Conservation (phyloP, 2,888 invertebrate genomes). For the Lasioglossum zephyrum region DNA sequence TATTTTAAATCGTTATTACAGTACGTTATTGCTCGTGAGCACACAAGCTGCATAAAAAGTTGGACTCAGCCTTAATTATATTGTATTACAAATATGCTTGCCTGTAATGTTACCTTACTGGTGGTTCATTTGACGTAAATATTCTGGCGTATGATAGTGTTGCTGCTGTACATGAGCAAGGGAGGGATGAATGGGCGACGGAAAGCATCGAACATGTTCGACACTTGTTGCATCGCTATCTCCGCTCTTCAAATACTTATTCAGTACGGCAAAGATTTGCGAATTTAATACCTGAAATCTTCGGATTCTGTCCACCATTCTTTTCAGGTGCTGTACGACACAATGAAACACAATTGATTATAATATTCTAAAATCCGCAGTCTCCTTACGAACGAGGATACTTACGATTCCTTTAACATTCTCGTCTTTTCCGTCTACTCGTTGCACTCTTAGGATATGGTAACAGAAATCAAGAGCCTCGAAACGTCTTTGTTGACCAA, state of each 20-base stretch:
- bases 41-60: constrained; percentile 37
- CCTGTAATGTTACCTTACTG: constrained; percentile 70
- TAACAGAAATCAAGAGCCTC: constrained; percentile 99
- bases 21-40: constrained; percentile 11
- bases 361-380: not conserved
- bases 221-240: constrained; percentile 93
- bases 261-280: constrained; percentile 97
- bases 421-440: constrained; percentile 98
- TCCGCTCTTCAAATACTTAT: constrained; percentile 96
- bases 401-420: constrained; percentile 97
- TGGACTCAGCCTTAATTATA: constrained; percentile 49
- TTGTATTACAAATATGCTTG: constrained; percentile 44
- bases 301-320: constrained; percentile 98
- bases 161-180: constrained; percentile 87
- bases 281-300: constrained; percentile 99
- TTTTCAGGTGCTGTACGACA: constrained; percentile 91
- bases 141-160: constrained; percentile 86
- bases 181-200: constrained; percentile 95
- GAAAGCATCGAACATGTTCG: constrained; percentile 98
- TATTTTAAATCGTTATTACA: constrained; percentile 24
- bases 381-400: constrained; percentile 75
- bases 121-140: constrained; percentile 84
- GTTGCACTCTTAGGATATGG: constrained; percentile 97
- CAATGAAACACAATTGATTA: constrained; percentile 59
- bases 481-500: constrained; percentile 97